These are phyloP conservation scores for Neuroterus valhalla DNA, from an alignment of 1,140 invertebrate species.

Conservation along the genomic window DNA sequence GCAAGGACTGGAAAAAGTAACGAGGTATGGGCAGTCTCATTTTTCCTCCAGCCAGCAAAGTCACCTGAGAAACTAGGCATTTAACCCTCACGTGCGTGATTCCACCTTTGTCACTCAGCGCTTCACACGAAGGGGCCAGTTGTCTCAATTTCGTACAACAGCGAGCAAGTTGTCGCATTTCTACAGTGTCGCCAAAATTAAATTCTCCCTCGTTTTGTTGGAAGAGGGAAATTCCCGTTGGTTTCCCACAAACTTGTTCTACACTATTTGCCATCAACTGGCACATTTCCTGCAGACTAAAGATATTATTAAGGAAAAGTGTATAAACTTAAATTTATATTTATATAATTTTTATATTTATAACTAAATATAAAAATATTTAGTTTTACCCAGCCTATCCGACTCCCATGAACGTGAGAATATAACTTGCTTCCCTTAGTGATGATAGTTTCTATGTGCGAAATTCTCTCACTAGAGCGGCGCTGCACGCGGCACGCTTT, in stretches of 20 bases:
- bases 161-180: conserved; percentile 75
- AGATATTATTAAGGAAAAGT: conserved; percentile 47
- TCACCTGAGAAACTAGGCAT: conserved; percentile 68
- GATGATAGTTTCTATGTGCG: no score
- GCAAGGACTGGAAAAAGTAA: conserved; percentile 92
- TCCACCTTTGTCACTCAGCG: conserved; percentile 62
- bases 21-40: conserved; percentile 83
- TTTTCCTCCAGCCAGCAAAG: conserved; percentile 80
- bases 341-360: no score
- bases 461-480: no score
- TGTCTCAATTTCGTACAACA: conserved; percentile 75
- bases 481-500: no score
- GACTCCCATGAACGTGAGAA: no score
- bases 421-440: no score
- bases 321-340: no score
- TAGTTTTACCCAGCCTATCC: no score
- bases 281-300: conserved; percentile 86
- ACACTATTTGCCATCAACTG: conserved; percentile 84
- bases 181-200: conserved; percentile 73
- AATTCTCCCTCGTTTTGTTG: conserved; percentile 74
- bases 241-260: conserved; percentile 79
- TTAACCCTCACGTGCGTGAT: conserved; percentile 73
- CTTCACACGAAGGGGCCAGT: conserved; percentile 69
- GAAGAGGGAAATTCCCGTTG: conserved; percentile 58
- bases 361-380: no score